Conservation (phyloP, 2,113 vertebrate species). For the Oryzias woworae region DNA sequence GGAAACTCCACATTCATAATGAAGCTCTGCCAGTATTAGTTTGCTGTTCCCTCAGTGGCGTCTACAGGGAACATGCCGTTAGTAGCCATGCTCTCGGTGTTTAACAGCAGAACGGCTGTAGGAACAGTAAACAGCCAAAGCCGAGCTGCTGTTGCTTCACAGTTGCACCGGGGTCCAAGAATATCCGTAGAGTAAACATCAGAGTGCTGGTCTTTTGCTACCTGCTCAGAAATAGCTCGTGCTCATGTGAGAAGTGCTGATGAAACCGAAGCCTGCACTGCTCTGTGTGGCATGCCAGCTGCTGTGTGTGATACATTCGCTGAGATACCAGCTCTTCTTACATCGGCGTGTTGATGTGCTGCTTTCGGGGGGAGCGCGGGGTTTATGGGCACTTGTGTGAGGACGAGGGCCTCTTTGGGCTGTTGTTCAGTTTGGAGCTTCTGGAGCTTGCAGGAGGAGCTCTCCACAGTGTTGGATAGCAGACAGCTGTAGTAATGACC, state of each 20-base stretch:
- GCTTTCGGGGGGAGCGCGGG: too few relatives aligned
- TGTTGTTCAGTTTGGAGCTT: too few relatives aligned
- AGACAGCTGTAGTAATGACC: too few relatives aligned
- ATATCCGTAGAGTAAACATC: slow-evolving; percentile 21
- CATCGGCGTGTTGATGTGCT: neutral
- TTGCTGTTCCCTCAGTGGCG: neutral
- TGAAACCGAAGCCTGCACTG: neutral
- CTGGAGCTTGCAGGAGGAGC: too few relatives aligned
- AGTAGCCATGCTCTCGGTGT: too few relatives aligned
- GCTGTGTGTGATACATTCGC: slow-evolving; percentile 1
- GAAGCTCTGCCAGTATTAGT: too few relatives aligned
- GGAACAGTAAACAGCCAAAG: slow-evolving; percentile 34
- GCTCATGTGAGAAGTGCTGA: slow-evolving; percentile 15
- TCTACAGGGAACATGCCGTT: neutral
- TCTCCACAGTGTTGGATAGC: too few relatives aligned
- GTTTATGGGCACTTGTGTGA: too few relatives aligned
- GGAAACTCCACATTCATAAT: too few relatives aligned
- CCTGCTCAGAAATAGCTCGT: slow-evolving; percentile 26
- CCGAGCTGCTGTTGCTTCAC: slow-evolving; percentile 25
- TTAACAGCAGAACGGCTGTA: slow-evolving; percentile 15
- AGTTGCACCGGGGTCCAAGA: slow-evolving; percentile 25
- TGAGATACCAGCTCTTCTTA: slow-evolving; percentile 6
- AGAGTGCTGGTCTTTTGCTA: slow-evolving; percentile 6
- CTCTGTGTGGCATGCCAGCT: slow-evolving; percentile 13
- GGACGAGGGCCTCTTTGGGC: too few relatives aligned